These are phyloP conservation scores for Umimayanthus kanabou DNA, from an alignment of 92 coral and sea anemone species.

Conservation along the genomic window DNA sequence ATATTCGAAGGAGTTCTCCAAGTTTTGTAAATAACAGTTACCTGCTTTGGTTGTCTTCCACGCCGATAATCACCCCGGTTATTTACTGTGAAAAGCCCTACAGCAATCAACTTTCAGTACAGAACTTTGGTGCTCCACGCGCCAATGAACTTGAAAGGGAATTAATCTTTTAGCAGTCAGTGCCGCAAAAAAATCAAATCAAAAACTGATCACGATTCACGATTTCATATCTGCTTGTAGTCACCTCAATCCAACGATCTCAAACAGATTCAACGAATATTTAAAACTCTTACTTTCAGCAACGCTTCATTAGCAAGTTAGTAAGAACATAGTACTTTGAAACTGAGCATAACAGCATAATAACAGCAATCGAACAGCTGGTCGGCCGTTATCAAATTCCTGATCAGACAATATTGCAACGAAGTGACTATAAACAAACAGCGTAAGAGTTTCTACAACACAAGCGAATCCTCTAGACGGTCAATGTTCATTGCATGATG, in stretches of 20 bases:
- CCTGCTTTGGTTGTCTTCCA: background rate
- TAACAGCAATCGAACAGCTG: slow-evolving; percentile 16
- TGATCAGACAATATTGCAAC: slow-evolving; percentile 7
- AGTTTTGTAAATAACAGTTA: background rate
- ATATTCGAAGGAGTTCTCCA: background rate
- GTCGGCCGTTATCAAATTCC: background rate
- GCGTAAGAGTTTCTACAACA: background rate
- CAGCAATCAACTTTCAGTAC: background rate
- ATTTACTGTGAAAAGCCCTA: background rate
- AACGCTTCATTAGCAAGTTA: background rate
- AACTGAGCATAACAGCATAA: slow-evolving; percentile 36
- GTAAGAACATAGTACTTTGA: background rate
- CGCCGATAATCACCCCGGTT: background rate
- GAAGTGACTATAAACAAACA: background rate
- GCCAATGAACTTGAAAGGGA: background rate
- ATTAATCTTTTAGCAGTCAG: slow-evolving; percentile 6
- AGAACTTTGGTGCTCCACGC: slow-evolving; percentile 1
- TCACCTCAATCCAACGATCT: background rate
- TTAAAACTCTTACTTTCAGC: background rate
- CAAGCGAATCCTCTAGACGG: background rate
- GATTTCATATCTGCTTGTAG: background rate
- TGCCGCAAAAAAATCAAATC: background rate
- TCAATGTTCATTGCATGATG: background rate
- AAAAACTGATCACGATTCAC: background rate
- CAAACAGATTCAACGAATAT: background rate